A percentile compares a stretch with the other conserved stretches of the same genome.
phyloP scores from a whole-genome alignment of 2,888 invertebrate genomes.

The Nomada fabriciana region DNA sequence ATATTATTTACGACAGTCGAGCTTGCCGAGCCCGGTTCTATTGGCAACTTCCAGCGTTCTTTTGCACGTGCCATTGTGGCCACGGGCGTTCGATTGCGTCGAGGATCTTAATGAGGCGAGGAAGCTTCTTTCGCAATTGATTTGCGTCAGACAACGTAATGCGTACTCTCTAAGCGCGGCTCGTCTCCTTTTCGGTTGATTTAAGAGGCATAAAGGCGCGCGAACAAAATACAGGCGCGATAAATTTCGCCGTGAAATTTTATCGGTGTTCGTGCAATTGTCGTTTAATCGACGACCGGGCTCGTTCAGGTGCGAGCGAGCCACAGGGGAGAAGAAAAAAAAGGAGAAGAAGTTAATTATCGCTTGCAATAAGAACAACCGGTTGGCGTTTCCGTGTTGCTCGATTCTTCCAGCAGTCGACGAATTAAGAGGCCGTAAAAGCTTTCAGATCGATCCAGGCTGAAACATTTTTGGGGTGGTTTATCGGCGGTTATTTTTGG shows the following conservation, averaged over 20 bases:
- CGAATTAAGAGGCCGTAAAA: not conserved
- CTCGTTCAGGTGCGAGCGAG: not conserved
- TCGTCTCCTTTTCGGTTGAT: slow-evolving; percentile 31
- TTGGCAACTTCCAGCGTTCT: slow-evolving; percentile 6
- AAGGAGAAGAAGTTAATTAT: slow-evolving; percentile 1
- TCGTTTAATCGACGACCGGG: not conserved
- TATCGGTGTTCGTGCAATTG: not conserved
- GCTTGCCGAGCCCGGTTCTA: not conserved
- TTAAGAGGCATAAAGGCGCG: slow-evolving; percentile 23
- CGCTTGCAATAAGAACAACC: not conserved
- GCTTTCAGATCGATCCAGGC: not conserved
- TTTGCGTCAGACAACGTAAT: slow-evolving; percentile 47
- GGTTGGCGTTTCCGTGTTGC: not conserved
- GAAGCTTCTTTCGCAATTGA: slow-evolving; percentile 54
- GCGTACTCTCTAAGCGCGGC: slow-evolving; percentile 27
- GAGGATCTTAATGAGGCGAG: slow-evolving; percentile 53
- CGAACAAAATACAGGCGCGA: not conserved
- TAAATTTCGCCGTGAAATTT: slow-evolving; percentile 35
- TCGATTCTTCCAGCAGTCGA: not conserved
- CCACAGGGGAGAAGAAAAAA: not conserved
- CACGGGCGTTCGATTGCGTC: slow-evolving; percentile 39
- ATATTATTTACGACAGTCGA: not conserved
- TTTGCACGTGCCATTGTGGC: slow-evolving; percentile 41
- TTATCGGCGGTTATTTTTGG: no score
- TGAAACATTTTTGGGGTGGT: not conserved